Evolutionary conservation across 2,113 vertebrate species (phyloP).

Genomic region (Otocyon megalotis): DNA sequence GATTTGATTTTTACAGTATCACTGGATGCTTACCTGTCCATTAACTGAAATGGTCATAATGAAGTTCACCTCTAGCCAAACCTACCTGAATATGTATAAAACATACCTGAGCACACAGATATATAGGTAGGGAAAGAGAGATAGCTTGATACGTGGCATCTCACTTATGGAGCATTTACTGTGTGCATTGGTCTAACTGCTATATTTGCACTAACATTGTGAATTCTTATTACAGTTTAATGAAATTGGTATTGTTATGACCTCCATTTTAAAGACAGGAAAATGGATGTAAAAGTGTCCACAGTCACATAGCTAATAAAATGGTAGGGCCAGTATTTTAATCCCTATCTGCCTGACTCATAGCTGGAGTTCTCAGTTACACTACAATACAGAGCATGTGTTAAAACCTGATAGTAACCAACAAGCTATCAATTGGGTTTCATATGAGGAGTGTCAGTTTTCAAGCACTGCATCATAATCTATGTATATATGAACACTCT

Average conservation of each 20-base stretch:
- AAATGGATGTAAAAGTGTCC: neutral
- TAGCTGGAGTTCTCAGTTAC: neutral
- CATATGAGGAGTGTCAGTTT: neutral
- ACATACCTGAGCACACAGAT: neutral
- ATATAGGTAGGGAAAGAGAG: neutral
- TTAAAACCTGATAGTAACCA: neutral
- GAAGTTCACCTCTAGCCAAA: neutral
- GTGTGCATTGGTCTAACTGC: neutral
- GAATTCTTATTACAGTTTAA: neutral
- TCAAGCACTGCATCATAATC: neutral
- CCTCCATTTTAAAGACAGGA: neutral
- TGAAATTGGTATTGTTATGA: neutral
- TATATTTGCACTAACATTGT: neutral
- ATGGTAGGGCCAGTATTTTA: neutral
- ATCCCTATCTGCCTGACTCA: neutral
- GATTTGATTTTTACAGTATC: neutral
- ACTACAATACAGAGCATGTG: neutral
- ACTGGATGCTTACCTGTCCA: neutral
- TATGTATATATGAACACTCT: neutral
- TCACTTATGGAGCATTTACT: neutral
- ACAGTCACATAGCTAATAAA: neutral
- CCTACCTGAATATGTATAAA: neutral
- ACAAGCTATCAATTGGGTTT: neutral
- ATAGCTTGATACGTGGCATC: neutral
- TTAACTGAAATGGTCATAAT: neutral